phyloP scores from a whole-genome alignment of 2,888 invertebrate genomes.

The Chydorus sphaericus region DNA sequence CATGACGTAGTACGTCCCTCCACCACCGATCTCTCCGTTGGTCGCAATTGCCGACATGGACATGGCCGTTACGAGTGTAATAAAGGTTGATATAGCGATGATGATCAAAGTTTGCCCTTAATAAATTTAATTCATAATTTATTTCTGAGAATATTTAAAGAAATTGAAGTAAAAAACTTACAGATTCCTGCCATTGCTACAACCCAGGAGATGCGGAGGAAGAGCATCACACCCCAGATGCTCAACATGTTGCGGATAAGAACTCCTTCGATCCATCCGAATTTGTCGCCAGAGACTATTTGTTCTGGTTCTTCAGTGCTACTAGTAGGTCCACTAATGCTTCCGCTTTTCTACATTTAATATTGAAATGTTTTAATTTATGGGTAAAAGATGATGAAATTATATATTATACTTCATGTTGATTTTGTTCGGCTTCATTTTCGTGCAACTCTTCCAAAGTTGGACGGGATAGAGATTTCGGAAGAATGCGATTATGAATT shows the following conservation, averaged over 20 bases:
- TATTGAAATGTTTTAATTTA: neutral
- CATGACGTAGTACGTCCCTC: slow-evolving; percentile 98
- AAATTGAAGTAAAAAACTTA: no score
- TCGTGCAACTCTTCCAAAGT: slow-evolving; percentile 35
- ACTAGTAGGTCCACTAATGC: no score
- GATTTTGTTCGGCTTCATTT: slow-evolving; percentile 22
- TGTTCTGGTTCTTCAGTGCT: neutral
- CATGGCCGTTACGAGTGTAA: slow-evolving; percentile 21
- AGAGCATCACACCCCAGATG: slow-evolving; percentile 45
- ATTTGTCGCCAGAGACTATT: slow-evolving; percentile 24
- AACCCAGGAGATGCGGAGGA: slow-evolving; percentile 42
- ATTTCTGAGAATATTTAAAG: no score
- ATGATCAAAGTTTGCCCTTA: slow-evolving; percentile 20
- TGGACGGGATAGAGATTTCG: slow-evolving; percentile 23
- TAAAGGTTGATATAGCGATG: slow-evolving; percentile 18
- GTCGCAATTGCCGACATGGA: slow-evolving; percentile 43
- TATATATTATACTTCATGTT: slow-evolving; percentile 12
- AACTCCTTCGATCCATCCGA: slow-evolving; percentile 42
- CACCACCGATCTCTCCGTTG: slow-evolving; percentile 39
- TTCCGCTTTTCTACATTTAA: slow-evolving; percentile 22
- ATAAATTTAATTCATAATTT: no score
- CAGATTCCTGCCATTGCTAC: slow-evolving; percentile 36
- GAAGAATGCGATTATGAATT: slow-evolving; percentile 25
- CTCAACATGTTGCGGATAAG: slow-evolving; percentile 33
- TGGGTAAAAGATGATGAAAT: neutral